Conservation (phyloP, 1,140 invertebrate species). For the Drosophila punjabiensis region DNA sequence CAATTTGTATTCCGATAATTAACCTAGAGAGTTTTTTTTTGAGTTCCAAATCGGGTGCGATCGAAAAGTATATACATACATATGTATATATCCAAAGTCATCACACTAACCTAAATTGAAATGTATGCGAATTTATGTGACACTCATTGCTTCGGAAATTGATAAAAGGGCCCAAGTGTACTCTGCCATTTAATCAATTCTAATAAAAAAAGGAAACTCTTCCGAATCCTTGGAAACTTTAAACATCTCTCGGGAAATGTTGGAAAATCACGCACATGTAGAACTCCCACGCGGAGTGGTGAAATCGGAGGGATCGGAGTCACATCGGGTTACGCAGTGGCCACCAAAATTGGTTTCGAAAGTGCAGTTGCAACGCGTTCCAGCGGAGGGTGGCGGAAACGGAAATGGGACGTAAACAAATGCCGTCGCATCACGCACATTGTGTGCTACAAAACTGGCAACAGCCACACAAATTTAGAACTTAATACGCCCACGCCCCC, state of each 20-base stretch:
- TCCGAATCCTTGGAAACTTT: constrained; percentile 32
- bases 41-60: background rate
- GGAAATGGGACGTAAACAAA: constrained; percentile 77
- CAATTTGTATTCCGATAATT: background rate
- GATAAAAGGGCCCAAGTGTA: no score
- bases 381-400: constrained; percentile 46
- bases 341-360: constrained; percentile 2
- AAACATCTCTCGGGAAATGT: constrained; percentile 61
- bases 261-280: constrained; percentile 65
- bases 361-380: constrained; percentile 36
- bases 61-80: background rate
- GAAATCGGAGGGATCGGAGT: background rate
- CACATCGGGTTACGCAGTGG: constrained; percentile 57
- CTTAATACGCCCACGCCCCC: background rate
- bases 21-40: background rate
- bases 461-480: constrained; percentile 11
- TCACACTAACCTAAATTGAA: constrained; percentile 4
- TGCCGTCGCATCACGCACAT: constrained; percentile 68
- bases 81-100: background rate
- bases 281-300: background rate
- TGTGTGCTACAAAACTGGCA: constrained; percentile 38
- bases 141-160: constrained; percentile 5
- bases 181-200: constrained; percentile 23
- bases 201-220: constrained; percentile 2
- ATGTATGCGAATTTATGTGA: background rate